Evolutionary conservation across 2,113 vertebrate species (phyloP).

Genomic region (Megaceryle torquata): DNA sequence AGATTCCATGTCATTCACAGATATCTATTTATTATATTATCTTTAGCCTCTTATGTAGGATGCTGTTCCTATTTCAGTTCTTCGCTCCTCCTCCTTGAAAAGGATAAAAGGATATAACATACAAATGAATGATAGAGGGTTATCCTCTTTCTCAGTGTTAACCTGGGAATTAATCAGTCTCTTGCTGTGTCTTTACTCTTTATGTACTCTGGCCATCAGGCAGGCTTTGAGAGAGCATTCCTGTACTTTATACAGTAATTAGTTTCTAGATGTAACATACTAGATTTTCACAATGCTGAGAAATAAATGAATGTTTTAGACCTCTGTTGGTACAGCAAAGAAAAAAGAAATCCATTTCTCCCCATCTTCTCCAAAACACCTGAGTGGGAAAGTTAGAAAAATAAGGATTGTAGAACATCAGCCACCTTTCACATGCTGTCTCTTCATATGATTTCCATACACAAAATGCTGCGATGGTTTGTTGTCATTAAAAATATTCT

Average conservation of each 20-base stretch:
- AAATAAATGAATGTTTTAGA: neutral
- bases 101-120: neutral
- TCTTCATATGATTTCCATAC: neutral
- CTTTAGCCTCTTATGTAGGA: neutral
- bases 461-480: rapidly evolving
- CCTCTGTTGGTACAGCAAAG: neutral
- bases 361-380: neutral
- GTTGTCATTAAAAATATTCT: neutral
- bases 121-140: neutral
- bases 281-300: neutral
- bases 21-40: neutral
- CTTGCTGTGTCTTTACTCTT: neutral
- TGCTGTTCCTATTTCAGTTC: neutral
- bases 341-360: neutral
- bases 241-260: neutral
- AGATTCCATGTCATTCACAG: neutral
- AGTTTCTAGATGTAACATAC: neutral
- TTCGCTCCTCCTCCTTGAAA: neutral
- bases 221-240: neutral
- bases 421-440: neutral
- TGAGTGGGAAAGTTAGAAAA: neutral
- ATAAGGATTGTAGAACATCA: neutral
- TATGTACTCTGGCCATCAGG: neutral
- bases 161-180: neutral
- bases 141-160: neutral